A percentile compares a stretch with the other conserved stretches of the same genome.
Evolutionary conservation across 2,113 vertebrate genomes (phyloP).

Genomic region (Lepus timidus): DNA sequence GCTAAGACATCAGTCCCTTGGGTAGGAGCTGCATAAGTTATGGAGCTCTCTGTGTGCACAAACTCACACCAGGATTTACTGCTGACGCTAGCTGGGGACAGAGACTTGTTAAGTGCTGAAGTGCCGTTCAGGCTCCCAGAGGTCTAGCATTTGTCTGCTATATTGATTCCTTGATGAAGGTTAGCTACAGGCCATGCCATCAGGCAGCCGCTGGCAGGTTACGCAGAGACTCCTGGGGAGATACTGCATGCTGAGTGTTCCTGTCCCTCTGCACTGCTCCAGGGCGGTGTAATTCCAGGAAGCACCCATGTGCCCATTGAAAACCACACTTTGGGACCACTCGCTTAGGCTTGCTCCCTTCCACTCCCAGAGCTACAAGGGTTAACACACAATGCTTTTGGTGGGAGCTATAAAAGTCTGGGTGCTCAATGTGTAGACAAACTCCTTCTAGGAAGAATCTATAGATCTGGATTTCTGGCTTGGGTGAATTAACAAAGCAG

Average conservation of each 20-base stretch:
- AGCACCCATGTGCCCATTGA: not conserved
- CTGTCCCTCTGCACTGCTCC: not conserved
- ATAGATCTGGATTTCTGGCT: not conserved
- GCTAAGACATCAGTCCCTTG: not conserved
- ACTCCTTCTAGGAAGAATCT: not conserved
- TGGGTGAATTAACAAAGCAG: not conserved
- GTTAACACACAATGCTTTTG: not conserved
- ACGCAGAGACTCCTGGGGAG: not conserved
- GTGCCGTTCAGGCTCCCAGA: not conserved
- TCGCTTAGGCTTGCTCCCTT: not conserved
- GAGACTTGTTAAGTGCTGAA: not conserved
- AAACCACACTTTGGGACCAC: not conserved
- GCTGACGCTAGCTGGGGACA: not conserved
- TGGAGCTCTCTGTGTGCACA: not conserved
- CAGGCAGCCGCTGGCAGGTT: not conserved
- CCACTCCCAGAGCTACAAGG: not conserved
- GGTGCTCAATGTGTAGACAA: no score
- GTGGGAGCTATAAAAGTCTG: not conserved
- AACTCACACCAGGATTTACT: not conserved
- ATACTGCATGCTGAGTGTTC: not conserved
- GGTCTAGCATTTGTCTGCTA: no score
- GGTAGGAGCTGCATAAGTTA: no score
- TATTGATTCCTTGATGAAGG: no score
- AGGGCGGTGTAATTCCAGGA: no score
- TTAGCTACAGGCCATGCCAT: no score